Percentiles rank a stretch among this genome's conserved stretches.
Conservation (phyloP, 1,140 invertebrate genomes). For the Aplysia californica region DNA sequence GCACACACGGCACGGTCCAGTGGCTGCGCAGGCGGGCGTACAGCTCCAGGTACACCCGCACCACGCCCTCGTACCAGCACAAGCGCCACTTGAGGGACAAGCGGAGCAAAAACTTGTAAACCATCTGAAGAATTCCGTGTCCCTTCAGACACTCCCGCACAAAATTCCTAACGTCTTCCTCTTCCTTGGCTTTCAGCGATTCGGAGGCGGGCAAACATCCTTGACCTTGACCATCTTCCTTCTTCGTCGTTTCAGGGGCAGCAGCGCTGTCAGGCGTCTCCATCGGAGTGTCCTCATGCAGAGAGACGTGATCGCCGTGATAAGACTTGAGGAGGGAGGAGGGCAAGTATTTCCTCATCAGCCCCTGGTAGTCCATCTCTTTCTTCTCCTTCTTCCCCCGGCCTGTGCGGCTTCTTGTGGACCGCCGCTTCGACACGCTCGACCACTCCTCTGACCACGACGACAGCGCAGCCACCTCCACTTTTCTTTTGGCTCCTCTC, state of each 20-base stretch:
- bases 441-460: background rate
- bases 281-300: background rate
- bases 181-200: conserved; percentile 29
- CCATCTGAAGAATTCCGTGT: conserved; percentile 53
- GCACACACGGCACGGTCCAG: conserved; percentile 49
- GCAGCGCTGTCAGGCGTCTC: background rate
- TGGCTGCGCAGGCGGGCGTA: conserved; percentile 53
- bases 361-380: conserved; percentile 58
- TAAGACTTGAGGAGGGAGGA: conserved; percentile 40
- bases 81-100: conserved; percentile 35
- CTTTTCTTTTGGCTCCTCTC: conserved; percentile 18
- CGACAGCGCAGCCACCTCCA: too few species aligned
- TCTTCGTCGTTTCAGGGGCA: background rate
- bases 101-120: conserved; percentile 51
- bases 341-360: conserved; percentile 63
- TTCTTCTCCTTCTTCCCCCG: conserved; percentile 51
- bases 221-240: too few species aligned
- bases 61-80: conserved; percentile 36
- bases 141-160: conserved; percentile 47
- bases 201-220: background rate
- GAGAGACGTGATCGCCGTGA: background rate
- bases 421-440: background rate
- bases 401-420: conserved; percentile 9
- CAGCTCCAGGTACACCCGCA: conserved; percentile 48
- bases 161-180: conserved; percentile 41